A percentile compares a stretch with the other conserved stretches of the same genome.
phyloP scores from a whole-genome alignment of 2,888 invertebrate genomes.

The Epirrhoe tristata region DNA sequence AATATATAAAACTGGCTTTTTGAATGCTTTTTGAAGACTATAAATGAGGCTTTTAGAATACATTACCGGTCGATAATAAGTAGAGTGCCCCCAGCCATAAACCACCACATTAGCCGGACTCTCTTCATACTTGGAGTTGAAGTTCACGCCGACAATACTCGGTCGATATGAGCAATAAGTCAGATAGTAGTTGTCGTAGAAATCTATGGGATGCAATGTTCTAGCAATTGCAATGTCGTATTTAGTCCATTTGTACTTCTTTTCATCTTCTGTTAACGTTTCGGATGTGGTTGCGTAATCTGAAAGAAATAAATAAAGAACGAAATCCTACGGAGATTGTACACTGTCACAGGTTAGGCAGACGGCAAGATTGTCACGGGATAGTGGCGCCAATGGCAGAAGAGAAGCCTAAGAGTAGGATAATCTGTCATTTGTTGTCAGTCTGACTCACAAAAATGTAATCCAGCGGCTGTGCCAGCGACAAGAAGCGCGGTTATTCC shows the following conservation, averaged over 20 bases:
- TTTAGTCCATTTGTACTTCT: constrained; percentile 50
- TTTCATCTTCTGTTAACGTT: not conserved
- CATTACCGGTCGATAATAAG: constrained; percentile 15
- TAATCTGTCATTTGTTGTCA: too few species aligned
- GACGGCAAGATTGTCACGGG: too few species aligned
- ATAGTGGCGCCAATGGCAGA: too few species aligned
- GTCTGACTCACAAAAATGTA: too few species aligned
- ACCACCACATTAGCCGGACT: constrained; percentile 28
- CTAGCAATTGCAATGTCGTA: constrained; percentile 59
- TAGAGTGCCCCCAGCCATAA: constrained; percentile 40
- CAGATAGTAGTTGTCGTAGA: constrained; percentile 9
- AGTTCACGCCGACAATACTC: constrained; percentile 48
- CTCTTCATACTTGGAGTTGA: constrained; percentile 35
- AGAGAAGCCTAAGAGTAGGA: too few species aligned
- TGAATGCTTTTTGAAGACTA: too few species aligned
- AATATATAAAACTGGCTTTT: too few species aligned
- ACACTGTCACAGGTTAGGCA: too few species aligned
- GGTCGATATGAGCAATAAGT: constrained; percentile 22
- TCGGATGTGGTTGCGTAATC: not conserved
- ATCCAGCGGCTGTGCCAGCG: too few species aligned
- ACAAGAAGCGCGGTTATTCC: too few species aligned
- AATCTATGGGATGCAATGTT: constrained; percentile 48
- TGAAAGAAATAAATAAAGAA: too few species aligned
- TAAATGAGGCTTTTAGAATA: not conserved
- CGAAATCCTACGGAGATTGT: too few species aligned